Evolutionary conservation across 2,888 invertebrate species (phyloP), one percentile per base, ranked within the genome.

Genomic region (Agrochola lychnidis): DNA sequence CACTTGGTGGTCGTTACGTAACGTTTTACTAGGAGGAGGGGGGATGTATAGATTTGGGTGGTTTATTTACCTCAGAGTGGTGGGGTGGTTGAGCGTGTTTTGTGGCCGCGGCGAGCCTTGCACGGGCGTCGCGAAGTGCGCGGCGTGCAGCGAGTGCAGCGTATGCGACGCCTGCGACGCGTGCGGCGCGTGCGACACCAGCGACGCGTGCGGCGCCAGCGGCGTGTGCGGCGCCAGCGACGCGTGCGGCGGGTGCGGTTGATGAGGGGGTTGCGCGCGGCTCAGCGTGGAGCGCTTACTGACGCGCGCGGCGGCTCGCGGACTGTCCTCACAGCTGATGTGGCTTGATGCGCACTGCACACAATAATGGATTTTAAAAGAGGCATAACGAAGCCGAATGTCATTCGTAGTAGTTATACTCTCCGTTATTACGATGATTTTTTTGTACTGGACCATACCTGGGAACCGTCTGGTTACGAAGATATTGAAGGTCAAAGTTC

Each of bases 281-380:
- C n/a, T 30, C 10, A n/a, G 36, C 2, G n/a, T 36, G 19, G 45
- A 0, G 53, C 57, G 48, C 56, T 30, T 40, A 53, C 12, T 16
- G 12, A 12, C 14, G 42, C 59, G 74, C 76, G 76, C 2, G 9
- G 51, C 30, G 72, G 6, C 61, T 10, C n/a, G 80, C 1, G 90
- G 89, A 4, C 89, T 90, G 0, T 61, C 59, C 36, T 91, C 93
- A 61, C 88, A 89, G 59, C 92, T 93, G 4, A 91, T 89, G 84
- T 91, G 93, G 51, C 89, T 91, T 7, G 94, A 93, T 0, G 90
- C 77, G 73, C 92, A 92, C 92, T 92, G 71, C 3, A 57, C 22
- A 57, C 14, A 68, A 6, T 36, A 36, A 36, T 9, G 3, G n/a
- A 3, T 10, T n/a, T 36, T n/a, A 30, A 30, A 5, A 67, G 30